Percentiles rank a stretch among this genome's conserved stretches.
Conservation (phyloP, 37 sponge, comb jelly and placozoan genomes). For the Oscarella lobularis region DNA sequence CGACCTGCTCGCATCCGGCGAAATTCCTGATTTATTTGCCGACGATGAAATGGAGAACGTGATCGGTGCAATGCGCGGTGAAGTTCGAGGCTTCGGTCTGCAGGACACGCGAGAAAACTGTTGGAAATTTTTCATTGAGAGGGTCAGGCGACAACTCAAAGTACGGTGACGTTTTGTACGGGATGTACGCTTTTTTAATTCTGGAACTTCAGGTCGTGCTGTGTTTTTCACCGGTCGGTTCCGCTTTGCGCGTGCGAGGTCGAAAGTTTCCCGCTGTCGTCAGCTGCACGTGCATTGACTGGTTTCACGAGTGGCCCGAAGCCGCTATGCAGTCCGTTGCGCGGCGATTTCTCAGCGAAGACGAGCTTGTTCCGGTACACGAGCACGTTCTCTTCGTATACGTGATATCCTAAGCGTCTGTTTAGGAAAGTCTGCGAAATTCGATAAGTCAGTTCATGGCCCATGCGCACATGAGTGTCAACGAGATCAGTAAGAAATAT, state of each 20-base stretch:
- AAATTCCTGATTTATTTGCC: constrained; percentile 88
- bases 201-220: constrained; percentile 95
- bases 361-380: constrained; percentile 66
- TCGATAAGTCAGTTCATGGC: constrained; percentile 90
- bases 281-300: constrained; percentile 93
- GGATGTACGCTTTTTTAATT: too few species aligned
- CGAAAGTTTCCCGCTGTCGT: constrained; percentile 97
- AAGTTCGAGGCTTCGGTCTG: constrained; percentile 78
- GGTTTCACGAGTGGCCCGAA: constrained; percentile 99
- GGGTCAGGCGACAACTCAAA: constrained; percentile 86
- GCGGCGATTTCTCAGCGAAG: constrained; percentile 75
- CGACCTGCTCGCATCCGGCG: constrained; percentile 93
- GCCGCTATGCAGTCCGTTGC: constrained; percentile 91
- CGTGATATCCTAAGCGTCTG: too few species aligned
- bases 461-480: constrained; percentile 83
- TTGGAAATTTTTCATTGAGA: constrained; percentile 93
- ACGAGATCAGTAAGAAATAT: constrained; percentile 78
- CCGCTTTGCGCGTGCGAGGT: constrained; percentile 76
- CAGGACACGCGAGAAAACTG: constrained; percentile 93
- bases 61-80: constrained; percentile 65
- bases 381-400: too few species aligned
- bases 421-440: constrained; percentile 45
- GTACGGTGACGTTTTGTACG: too few species aligned
- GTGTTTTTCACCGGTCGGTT: constrained; percentile 97
- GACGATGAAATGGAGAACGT: constrained; percentile 88